phyloP scores from a whole-genome alignment of 1,140 invertebrate species.

The Hesperophylax magnus region DNA sequence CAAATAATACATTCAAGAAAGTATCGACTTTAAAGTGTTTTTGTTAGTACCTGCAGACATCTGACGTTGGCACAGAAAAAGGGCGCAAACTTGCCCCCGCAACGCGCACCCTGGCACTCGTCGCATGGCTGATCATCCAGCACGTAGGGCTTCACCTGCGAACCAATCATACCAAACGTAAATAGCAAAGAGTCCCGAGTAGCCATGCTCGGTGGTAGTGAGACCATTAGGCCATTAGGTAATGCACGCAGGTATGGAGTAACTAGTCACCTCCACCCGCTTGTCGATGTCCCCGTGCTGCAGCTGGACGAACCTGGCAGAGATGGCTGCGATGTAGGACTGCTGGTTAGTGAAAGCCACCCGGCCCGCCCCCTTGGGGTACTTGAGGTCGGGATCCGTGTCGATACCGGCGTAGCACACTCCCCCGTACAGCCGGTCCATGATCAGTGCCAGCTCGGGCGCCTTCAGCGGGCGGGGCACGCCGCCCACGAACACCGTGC shows the following conservation, averaged over 20 bases:
- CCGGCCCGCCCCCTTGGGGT: constrained; percentile 98
- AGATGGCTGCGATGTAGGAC: constrained; percentile 99
- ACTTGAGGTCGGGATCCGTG: constrained; percentile 99
- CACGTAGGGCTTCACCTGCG: constrained; percentile 98
- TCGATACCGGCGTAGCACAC: constrained; percentile 99
- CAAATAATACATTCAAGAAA: too few species aligned
- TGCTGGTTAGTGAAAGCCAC: constrained; percentile 99
- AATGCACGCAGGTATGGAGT: neutral
- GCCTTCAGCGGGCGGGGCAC: constrained; percentile 98
- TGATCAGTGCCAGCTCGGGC: constrained; percentile 98
- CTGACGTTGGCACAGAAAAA: constrained; percentile 99
- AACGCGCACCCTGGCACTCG: constrained; percentile 97
- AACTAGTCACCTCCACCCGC: constrained; percentile 81
- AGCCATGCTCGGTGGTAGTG: too few species aligned
- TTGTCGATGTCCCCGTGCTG: constrained; percentile 99
- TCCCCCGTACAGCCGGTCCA: constrained; percentile 98
- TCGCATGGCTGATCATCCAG: constrained; percentile 99
- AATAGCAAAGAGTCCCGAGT: too few species aligned
- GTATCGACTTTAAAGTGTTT: too few species aligned
- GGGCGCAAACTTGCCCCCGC: constrained; percentile 97
- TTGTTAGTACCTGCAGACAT: constrained; percentile 86
- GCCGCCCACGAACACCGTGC: constrained; percentile 99
- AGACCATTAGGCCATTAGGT: too few species aligned
- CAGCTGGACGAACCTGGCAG: constrained; percentile 97
- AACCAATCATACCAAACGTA: neutral